Base-by-base conservation (phyloP, 2,888 invertebrate genomes). In the Subacronicta megacephala region DNA sequence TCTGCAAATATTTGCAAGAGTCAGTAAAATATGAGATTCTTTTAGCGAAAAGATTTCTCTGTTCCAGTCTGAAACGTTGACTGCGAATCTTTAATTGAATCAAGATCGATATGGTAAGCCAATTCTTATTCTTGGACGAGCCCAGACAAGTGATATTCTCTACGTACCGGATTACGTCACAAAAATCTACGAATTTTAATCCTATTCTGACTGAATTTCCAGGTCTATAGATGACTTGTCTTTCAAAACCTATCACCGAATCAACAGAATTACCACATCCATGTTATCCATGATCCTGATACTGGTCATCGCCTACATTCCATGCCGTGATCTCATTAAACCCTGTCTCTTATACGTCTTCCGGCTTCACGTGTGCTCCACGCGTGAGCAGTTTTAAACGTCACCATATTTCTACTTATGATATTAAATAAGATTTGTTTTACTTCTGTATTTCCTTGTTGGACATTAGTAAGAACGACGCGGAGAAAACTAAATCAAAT, bases 271-370 rank as follows among this genome's bases (percentile, higher is more conserved):
- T 44, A 64, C 46, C 46, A 46, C 42, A 64, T 55, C 33, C 47
- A 57, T n/a, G 31, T 43, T 68, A 45, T 36, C 35, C 62, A 62
- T 53, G 69, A 46, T 54, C 69, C 54, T 17, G 54, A 68, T 52
- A 59, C 61, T 62, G 74, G 71, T 75, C 73, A 69, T 61, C 64
- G 35, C 58, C 55, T 65, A 70, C 70, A 74, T 73, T 62, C 62
- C 61, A 51, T 64, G 29, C 60, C 54, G 66, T 82, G 80, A 82
- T 81, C 83, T 74, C 53, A 78, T 82, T 82, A 82, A 68, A 60
- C 64, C 58, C 43, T 60, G 62, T 68, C 59, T 52, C 45, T 81
- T 82, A 60, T 83, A 76, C 1, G 83, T 61, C 78, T 82, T 84
- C 85, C 62, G 66, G 64, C 70, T 77, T 72, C 75, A 81, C 76